Evolutionary conservation across 2,113 vertebrate species (phyloP), one percentile per base, ranked within the genome.

Genomic region (Leptocoma aspasia): DNA sequence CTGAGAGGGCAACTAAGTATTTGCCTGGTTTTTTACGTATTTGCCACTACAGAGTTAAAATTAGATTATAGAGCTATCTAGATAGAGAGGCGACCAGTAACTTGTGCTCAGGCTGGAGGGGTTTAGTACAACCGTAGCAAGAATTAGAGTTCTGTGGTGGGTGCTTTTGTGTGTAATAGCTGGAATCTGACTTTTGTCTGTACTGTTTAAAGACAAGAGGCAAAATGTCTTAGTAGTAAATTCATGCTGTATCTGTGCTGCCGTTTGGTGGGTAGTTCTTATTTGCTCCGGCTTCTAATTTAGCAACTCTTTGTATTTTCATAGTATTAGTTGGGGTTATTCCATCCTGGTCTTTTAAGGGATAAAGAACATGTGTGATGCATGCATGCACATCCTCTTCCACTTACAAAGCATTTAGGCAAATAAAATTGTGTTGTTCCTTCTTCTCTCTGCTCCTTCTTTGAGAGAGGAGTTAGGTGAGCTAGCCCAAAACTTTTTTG

Each of bases 11-110:
- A 50, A 1, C 27, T 33, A 28, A 50, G 7, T 39, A 19, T 68
- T 59, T 92, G 12, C 47, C 31, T 81, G 27, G 0, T 14, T 85
- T 82, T 84, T 54, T 47, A 52, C 4, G 17, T 20, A 27, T 45
- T 47, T 64, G 27, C 45, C 44, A 13, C 30, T 80, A 7, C 2
- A 21, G 12, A 82, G 14, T 24, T 80, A 79, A 92, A 71, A 52
- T 54, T 14, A 45, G 3, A 13, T 57, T n/a, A 15, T 19, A 8
- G 15, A 56, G 11, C 24, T 37, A 7, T 10, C 24, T 27, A 37
- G 33, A 20, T 80, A 11, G 1, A 50, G 0, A 1, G 23, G 27
- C 42, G 60, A 60, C 2, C 1, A 3, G 18, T 53, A 47, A 27
- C 64, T 77, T 89, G 39, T 77, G 60, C 28, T 76, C 16, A 19